Conservation (phyloP, 2,113 vertebrate species). For the Prochilodus magdalenae region DNA sequence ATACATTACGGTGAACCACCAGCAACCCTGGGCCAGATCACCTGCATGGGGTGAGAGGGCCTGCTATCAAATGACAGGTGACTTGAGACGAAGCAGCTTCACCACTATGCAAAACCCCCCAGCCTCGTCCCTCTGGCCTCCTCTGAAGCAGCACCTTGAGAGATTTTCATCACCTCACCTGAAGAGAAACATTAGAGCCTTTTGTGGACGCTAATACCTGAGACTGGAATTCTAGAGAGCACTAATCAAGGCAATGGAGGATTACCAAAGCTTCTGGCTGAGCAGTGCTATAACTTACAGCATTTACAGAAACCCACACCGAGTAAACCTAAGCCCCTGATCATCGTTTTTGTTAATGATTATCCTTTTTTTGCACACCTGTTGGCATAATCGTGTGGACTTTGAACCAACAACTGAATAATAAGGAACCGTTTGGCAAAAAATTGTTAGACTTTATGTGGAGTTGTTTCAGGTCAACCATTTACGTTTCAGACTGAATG, state of each 20-base stretch:
- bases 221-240: conserved; percentile 66
- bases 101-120: conserved; percentile 49
- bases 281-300: conserved; percentile 3
- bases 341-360: conserved; percentile 20
- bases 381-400: too few species aligned
- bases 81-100: conserved; percentile 65
- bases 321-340: not conserved
- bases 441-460: not conserved
- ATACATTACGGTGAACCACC: conserved; percentile 27
- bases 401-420: not conserved
- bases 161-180: conserved; percentile 66
- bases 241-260: conserved; percentile 58
- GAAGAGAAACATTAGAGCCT: conserved; percentile 65
- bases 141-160: conserved; percentile 51
- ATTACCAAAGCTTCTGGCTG: conserved; percentile 53
- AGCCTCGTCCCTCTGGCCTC: conserved; percentile 37
- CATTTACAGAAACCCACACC: not conserved
- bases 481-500: too few species aligned
- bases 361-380: not conserved
- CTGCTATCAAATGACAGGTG: conserved; percentile 59
- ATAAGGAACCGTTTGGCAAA: too few species aligned
- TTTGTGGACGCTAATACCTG: conserved; percentile 69
- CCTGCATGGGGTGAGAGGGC: conserved; percentile 39
- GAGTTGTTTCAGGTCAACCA: not conserved
- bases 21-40: not conserved